These are phyloP conservation scores for human DNA, from an alignment of 2,113 vertebrate genomes.

Conservation along the genomic window GRCh38 chr2:135154001-135154500, in stretches of 20 bases:
- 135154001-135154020: background rate
- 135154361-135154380: background rate
- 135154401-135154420: background rate
- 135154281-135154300: background rate
- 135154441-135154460: constrained; percentile 9
- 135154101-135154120: background rate
- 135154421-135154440: background rate
- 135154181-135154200: constrained; percentile 13
- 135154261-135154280: background rate
- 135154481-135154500: background rate
- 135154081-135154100: background rate
- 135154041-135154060: background rate
- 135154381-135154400: background rate
- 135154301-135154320: background rate
- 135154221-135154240: background rate
- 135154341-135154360: background rate
- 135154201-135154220: background rate
- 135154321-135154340: background rate
- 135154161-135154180: background rate
- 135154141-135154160: constrained; percentile 17
- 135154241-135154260: constrained; percentile 17
- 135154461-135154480: background rate
- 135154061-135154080: background rate
- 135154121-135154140: constrained; percentile 8
- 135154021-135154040: constrained; percentile 42